These are phyloP conservation scores for Aphelenchoides bicaudatus DNA, from an alignment of 2,888 invertebrate genomes.

Conservation along the genomic window DNA sequence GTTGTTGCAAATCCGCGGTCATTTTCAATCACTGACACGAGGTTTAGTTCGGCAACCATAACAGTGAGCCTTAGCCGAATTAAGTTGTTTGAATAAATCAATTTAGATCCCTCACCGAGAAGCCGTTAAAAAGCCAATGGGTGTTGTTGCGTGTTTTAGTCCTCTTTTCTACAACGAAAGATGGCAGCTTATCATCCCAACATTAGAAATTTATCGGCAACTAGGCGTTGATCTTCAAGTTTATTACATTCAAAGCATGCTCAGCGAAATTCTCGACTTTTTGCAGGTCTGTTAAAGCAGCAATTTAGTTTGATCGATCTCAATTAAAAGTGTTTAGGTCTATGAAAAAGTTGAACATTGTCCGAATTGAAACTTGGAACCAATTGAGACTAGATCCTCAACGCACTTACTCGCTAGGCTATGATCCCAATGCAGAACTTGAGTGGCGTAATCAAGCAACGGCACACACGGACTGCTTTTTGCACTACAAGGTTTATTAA, in stretches of 20 bases:
- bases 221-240: constrained; percentile 50
- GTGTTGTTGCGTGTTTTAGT: constrained; percentile 53
- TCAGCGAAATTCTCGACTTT: constrained; percentile 41
- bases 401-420: constrained; percentile 32
- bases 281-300: constrained; percentile 24
- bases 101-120: constrained; percentile 33
- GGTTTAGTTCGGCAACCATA: constrained; percentile 22
- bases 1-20: constrained; percentile 23
- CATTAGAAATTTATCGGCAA: constrained; percentile 48
- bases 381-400: constrained; percentile 35
- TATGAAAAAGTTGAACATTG: constrained; percentile 27
- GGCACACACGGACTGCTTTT: constrained; percentile 53
- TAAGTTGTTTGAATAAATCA: neutral
- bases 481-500: constrained; percentile 43
- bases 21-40: constrained; percentile 29
- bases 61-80: constrained; percentile 18
- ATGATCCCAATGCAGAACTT: constrained; percentile 49
- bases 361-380: constrained; percentile 44
- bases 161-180: constrained; percentile 54
- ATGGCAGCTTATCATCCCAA: constrained; percentile 51
- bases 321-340: constrained; percentile 20
- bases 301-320: neutral
- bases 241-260: constrained; percentile 53
- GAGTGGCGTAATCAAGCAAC: constrained; percentile 55
- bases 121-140: constrained; percentile 27